Evolutionary conservation across 2,888 invertebrate species (phyloP).

Genomic region (Polymixis flavicincta): DNA sequence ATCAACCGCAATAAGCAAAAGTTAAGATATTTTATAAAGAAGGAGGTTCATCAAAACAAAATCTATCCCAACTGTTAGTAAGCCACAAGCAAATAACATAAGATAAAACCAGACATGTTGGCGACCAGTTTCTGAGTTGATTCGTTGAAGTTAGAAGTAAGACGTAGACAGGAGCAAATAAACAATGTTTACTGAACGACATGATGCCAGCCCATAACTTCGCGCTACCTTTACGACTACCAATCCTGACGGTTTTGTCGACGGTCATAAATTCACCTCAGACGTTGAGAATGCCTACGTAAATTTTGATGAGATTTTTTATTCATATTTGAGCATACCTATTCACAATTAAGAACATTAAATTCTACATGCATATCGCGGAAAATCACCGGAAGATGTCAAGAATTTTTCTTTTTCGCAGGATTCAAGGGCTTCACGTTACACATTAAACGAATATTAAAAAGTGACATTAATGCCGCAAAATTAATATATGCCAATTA

Average conservation of each 20-base stretch:
- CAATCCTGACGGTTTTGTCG: conserved; percentile 31
- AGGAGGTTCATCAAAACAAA: background rate
- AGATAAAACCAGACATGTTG: conserved; percentile 24
- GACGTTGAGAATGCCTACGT: conserved; percentile 20
- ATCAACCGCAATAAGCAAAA: background rate
- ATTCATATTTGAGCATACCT: conserved; percentile 5
- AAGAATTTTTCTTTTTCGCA: background rate
- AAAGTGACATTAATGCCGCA: conserved; percentile 28
- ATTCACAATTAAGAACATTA: conserved; percentile 2
- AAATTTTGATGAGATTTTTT: conserved; percentile 14
- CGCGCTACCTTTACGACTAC: conserved; percentile 58
- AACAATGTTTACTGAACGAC: conserved; percentile 46
- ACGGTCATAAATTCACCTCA: conserved; percentile 59
- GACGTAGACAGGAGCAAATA: conserved; percentile 40
- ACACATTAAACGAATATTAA: conserved; percentile 24
- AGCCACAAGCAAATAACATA: conserved; percentile 14
- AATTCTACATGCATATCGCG: background rate
- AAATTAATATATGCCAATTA: conserved; percentile 40
- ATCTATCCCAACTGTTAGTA: background rate
- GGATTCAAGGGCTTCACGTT: conserved; percentile 6
- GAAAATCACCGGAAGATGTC: background rate
- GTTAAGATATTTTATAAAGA: background rate
- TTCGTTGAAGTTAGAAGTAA: conserved; percentile 22
- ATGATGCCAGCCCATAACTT: conserved; percentile 42
- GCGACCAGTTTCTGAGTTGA: conserved; percentile 17